Conservation (phyloP, 2,797 vertebrate species). For the Rhynchotus rufescens region DNA sequence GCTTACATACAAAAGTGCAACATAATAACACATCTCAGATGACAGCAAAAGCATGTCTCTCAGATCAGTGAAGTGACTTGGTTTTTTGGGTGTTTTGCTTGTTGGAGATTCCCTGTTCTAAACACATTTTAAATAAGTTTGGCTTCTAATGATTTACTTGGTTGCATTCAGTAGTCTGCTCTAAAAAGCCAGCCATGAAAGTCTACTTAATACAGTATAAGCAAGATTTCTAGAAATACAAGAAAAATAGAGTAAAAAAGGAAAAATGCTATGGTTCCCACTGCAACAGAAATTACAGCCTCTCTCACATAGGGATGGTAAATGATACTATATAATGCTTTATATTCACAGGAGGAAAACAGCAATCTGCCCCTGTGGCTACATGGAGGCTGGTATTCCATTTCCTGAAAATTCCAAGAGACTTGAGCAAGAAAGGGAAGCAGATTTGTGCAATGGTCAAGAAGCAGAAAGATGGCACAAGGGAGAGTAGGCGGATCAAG, state of each 20-base stretch:
- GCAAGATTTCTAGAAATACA: not conserved
- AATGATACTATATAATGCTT: not conserved
- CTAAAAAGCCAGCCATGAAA: not conserved
- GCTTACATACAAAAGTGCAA: not conserved
- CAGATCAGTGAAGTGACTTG: not conserved
- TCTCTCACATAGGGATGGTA: not conserved
- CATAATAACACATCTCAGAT: not conserved
- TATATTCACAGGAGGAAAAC: not conserved
- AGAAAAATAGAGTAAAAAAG: not conserved
- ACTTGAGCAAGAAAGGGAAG: not conserved
- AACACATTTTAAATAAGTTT: not conserved
- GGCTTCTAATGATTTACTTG: not conserved
- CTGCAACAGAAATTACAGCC: not conserved
- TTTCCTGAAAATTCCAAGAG: not conserved
- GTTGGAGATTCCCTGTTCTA: not conserved
- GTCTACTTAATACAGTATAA: not conserved
- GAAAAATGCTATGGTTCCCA: slow-evolving; percentile 23
- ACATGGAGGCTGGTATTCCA: not conserved
- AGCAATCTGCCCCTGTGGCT: not conserved
- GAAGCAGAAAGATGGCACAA: not conserved
- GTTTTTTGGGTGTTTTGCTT: not conserved
- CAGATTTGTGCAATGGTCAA: not conserved
- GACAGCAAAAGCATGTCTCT: not conserved
- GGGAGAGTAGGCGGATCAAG: not conserved
- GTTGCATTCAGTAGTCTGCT: not conserved